phyloP scores from a whole-genome alignment of 2,888 invertebrate genomes.

The Tipula confusa region DNA sequence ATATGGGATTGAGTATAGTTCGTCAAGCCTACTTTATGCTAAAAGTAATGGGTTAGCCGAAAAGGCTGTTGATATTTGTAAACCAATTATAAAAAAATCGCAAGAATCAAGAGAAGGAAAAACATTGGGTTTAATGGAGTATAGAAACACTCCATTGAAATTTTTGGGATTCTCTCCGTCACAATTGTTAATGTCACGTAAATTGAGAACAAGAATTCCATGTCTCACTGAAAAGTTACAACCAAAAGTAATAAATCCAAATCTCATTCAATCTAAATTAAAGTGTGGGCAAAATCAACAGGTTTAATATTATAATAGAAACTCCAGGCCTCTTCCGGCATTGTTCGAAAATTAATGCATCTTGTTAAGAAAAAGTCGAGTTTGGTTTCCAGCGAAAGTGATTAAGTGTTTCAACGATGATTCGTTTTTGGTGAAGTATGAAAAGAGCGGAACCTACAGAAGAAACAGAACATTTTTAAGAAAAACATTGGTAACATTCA shows the following conservation, averaged over 20 bases:
- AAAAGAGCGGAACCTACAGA: neutral
- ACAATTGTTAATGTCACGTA: neutral
- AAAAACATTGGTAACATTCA: neutral
- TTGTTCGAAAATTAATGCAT: too few species aligned
- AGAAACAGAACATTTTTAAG: neutral
- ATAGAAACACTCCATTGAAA: neutral
- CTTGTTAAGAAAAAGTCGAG: too few species aligned
- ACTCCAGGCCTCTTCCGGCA: neutral
- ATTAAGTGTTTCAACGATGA: neutral
- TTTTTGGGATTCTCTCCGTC: too few species aligned
- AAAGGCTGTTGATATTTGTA: neutral
- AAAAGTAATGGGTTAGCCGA: neutral
- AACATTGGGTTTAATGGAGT: too few species aligned
- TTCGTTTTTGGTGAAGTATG: neutral
- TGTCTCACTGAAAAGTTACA: neutral
- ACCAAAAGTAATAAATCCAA: neutral
- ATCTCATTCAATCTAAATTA: neutral
- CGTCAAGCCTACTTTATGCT: neutral
- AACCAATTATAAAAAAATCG: neutral
- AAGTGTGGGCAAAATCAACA: neutral
- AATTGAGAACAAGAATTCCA: neutral
- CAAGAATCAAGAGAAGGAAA: too few species aligned
- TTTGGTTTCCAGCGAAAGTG: neutral
- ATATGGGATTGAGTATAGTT: neutral
- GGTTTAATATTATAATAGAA: neutral